Evolutionary conservation across 2,888 invertebrate genomes (phyloP), one percentile per base, ranked within the genome.

Genomic region (Heterodera filipjevi): DNA sequence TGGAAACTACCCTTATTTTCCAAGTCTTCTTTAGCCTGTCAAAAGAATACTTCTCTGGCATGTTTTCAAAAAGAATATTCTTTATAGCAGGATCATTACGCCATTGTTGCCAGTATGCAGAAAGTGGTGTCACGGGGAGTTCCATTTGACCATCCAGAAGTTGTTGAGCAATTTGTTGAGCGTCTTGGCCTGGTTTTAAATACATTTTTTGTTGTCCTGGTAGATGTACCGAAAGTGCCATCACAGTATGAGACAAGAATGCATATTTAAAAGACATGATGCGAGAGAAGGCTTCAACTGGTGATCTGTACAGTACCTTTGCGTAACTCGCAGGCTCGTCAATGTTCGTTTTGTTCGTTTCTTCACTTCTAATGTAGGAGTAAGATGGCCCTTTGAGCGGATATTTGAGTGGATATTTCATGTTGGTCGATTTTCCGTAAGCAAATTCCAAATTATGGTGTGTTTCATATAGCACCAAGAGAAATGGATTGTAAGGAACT

Each of bases 401-500:
- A 27, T 74, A 74, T 74, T 74, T 74, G 10, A n/a, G 12, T 3
- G 39, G 27, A 53, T 74, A 74, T 74, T 74, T 44, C 2, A 39
- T n/a, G n/a, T 53, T 53, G 5, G 59, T 66, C 32, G 66, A 27
- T 46, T 77, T n/a, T 12, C 46, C 73, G 8, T 68, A 49, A 14
- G 71, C 71, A 30, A 71, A 77, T 72, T 86, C 85, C 27, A 88
- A 77, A 80, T 86, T 87, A 46, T 86, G 80, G 76, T 88, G 87
- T 16, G 77, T 77, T 35, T 83, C 76, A 68, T 79, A 84, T 12
- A 77, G 76, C 0, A 77, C 35, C 10, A 76, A 44, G 0, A 89
- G 80, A 39, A 74, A 82, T 5, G 81, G 79, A 79, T 88, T 89
- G 81, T 89, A 90, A 0, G 90, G 90, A 10, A 90, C 89, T 22